Evolutionary conservation across 2,797 vertebrate species (phyloP).

Genomic region (Rhincodon typus): DNA sequence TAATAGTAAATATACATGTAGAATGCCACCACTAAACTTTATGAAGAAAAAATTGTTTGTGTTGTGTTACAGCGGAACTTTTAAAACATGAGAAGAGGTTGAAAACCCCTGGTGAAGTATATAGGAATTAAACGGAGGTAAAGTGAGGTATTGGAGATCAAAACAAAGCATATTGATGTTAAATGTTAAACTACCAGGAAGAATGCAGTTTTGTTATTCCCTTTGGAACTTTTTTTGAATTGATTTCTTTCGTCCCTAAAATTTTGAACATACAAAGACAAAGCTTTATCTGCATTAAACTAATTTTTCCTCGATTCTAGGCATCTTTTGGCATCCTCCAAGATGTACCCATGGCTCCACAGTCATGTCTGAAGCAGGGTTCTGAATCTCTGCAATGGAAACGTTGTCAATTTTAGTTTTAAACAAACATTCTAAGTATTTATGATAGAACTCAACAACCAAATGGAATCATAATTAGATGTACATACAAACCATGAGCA

Average conservation of each 20-base stretch:
- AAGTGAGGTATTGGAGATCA: too few species aligned
- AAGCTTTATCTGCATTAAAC: too few species aligned
- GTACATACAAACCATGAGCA: background rate
- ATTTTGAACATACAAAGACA: background rate
- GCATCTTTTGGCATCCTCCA: background rate
- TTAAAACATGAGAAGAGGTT: too few species aligned
- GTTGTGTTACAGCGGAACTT: too few species aligned
- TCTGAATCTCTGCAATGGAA: too few species aligned
- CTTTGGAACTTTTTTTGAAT: background rate
- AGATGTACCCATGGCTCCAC: too few species aligned
- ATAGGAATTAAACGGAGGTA: too few species aligned
- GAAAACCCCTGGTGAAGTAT: background rate
- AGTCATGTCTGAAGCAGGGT: too few species aligned
- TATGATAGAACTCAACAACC: background rate
- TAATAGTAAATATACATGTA: too few species aligned
- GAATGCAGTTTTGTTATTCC: background rate
- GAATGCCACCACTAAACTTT: too few species aligned
- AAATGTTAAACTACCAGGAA: background rate
- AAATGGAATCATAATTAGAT: background rate
- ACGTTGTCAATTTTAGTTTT: too few species aligned
- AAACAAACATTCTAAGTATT: background rate
- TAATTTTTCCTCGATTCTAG: background rate
- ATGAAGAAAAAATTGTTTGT: too few species aligned
- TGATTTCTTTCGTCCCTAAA: background rate
- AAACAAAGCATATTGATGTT: background rate